Base-by-base conservation (phyloP, 2,888 invertebrate genomes). In the Melanotus villosus region DNA sequence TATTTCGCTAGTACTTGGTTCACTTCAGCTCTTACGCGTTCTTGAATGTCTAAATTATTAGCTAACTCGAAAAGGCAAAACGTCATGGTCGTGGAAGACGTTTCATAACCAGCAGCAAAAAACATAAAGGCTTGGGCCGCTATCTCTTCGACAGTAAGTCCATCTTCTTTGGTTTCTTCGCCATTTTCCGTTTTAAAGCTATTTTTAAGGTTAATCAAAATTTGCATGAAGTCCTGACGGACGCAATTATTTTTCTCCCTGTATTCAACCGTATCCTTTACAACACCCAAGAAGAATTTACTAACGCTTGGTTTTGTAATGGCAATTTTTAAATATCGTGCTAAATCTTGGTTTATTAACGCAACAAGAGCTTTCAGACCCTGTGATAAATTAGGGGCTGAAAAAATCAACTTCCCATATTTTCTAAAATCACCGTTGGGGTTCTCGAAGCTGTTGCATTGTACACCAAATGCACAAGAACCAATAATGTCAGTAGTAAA, bases 401-500 rank as follows among this genome's bases (percentile, higher is more conserved):
- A n/a, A 10, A 69, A 64, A 9, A 59, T 14, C 26, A 36, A 52
- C 36, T 36, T 58, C 7, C 64, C 68, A 7, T 69, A 26, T 5
- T 52, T n/a, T 16, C 41, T 47, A 43, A 65, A 69, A 2, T 84
- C 54, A 89, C 85, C 19, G 86, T 86, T 73, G 89, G 87, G 73
- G 87, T 87, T 73, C 0, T 32, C 45, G 10, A 69, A 54, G 0
- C 52, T 58, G n/a, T 64, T 59, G 18, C 68, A 69, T 21, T 89
- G 87, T 1, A 90, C 82, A 14, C 89, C 89, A 77, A 89, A 90
- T 6, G 88, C 89, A 63, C 88, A 87, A 45, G 86, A 87, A 0
- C 88, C 88, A 21, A 90, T 88, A 1, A 89, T 86, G 75, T 89
- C 89, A 0, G 88, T 65, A 1, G 70, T 86, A 76, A 87, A 89